phyloP scores from a whole-genome alignment of 2,888 invertebrate species.

The Drosophila cognata region DNA sequence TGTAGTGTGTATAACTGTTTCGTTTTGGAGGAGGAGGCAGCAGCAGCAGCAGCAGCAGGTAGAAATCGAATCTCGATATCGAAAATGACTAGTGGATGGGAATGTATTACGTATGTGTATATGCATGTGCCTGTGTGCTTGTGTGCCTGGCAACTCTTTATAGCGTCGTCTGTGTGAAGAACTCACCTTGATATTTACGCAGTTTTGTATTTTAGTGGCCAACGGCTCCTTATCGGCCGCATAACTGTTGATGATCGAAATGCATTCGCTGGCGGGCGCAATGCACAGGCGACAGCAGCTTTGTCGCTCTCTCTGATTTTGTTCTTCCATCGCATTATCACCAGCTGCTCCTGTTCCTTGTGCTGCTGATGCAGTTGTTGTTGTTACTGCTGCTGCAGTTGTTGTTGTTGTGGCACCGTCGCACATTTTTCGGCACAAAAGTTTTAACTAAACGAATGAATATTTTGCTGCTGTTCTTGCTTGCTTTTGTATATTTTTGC shows the following conservation, averaged over 20 bases:
- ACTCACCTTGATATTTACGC: constrained; percentile 85
- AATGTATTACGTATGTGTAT: constrained; percentile 41
- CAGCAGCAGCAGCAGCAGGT: constrained; percentile 31
- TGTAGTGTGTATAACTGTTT: constrained; percentile 56
- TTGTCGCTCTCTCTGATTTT: constrained; percentile 75
- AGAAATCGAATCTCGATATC: constrained; percentile 34
- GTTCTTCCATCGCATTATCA: constrained; percentile 45
- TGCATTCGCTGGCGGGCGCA: constrained; percentile 85
- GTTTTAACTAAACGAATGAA: constrained; percentile 20
- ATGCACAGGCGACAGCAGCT: constrained; percentile 85
- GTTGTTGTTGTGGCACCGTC: constrained; percentile 56
- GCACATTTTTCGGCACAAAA: constrained; percentile 65
- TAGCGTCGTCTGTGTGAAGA: constrained; percentile 6
- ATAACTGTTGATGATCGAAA: constrained; percentile 85
- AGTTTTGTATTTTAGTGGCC: constrained; percentile 84
- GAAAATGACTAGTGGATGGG: constrained; percentile 14
- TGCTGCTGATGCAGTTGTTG: constrained; percentile 5
- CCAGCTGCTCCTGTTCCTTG: constrained; percentile 13
- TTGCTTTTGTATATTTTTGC: constrained; percentile 53
- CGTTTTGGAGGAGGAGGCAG: constrained; percentile 20
- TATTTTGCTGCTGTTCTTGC: constrained; percentile 33
- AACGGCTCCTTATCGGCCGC: constrained; percentile 85
- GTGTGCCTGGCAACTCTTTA: constrained; percentile 14
- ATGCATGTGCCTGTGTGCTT: neutral
- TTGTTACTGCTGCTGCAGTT: constrained; percentile 7